Base-by-base conservation (phyloP, 1,140 invertebrate genomes). In the Choristoneura fumiferana region DNA sequence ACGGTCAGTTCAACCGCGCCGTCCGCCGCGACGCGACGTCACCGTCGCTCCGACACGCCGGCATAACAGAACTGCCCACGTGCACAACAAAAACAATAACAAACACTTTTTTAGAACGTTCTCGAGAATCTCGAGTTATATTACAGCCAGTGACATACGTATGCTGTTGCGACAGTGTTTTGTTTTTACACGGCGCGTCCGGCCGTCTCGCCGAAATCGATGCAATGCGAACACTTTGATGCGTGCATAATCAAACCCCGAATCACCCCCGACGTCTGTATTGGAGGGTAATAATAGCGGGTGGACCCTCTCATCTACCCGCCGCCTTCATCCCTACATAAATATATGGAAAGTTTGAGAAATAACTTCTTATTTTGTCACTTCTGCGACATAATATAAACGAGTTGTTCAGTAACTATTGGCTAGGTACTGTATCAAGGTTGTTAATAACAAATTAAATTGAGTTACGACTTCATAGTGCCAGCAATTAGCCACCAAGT, bases 181-280 rank as follows among this genome's bases (percentile, higher is more conserved):
- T 29, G 22, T 29, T 29, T 29, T 29, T 3, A 29, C 22, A 29
- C 22, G 22, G 2, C 14, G 17, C 57, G 33, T 58, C 35, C 15
- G 13, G 60, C 66, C 74, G 74, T 74, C 68, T 71, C 67, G 52
- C 52, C 57, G 53, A 78, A 87, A 87, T 85, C 84, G 84, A 85
- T 87, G 81, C 75, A 80, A 81, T 66, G 76, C 79, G 81, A 81
- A 84, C 81, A 87, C 76, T 79, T 79, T 83, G 80, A 84, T 85
- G 76, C 80, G 82, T 73, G 82, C 80, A 81, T 86, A 82, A 84
- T 85, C 79, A 80, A 77, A 72, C 73, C 73, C 73, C 73, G 65
- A 73, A 67, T 66, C 71, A 72, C 73, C 79, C 83, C 79, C 77
- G 69, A 29, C 67, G 67, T 65, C 59, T 56, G 62, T 29, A 29